A percentile compares a stretch with the other conserved stretches of the same genome.
These are phyloP conservation scores for Zoanthus sansibaricus DNA, from an alignment of 92 coral and sea anemone genomes.

Conservation along the genomic window DNA sequence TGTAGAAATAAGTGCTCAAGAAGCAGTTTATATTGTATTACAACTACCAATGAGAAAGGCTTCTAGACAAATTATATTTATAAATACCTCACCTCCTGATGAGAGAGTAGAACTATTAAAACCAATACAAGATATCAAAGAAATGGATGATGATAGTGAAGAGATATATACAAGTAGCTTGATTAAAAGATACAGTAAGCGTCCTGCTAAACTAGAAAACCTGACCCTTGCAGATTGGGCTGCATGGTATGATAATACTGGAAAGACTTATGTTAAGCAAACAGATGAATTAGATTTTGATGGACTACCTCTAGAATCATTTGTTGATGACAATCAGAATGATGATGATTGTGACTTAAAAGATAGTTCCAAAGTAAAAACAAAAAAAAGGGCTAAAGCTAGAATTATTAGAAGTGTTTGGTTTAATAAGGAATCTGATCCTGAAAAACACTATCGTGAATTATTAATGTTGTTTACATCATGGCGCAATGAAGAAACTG, in stretches of 20 bases:
- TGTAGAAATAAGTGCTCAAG: no score
- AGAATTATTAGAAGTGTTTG: no score
- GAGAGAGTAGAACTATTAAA: not conserved
- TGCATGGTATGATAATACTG: slow-evolving; percentile 6
- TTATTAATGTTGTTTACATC: slow-evolving; percentile 66
- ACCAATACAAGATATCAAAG: not conserved
- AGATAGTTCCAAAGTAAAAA: slow-evolving; percentile 17
- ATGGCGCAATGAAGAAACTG: slow-evolving; percentile 70
- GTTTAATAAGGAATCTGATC: slow-evolving; percentile 33
- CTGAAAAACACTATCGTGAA: slow-evolving; percentile 13
- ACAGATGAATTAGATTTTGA: not conserved
- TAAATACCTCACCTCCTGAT: slow-evolving; percentile 3
- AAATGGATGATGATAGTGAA: slow-evolving; percentile 3
- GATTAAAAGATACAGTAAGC: not conserved
- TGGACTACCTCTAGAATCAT: not conserved
- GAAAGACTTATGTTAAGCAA: not conserved
- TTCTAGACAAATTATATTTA: not conserved
- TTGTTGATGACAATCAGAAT: not conserved
- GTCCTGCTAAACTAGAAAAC: not conserved
- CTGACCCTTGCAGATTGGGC: slow-evolving; percentile 10
- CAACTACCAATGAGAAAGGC: slow-evolving; percentile 1
- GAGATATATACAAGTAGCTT: not conserved
- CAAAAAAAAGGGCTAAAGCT: slow-evolving; percentile 36
- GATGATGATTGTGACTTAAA: not conserved
- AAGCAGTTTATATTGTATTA: not conserved